Percentiles rank a stretch among this genome's conserved stretches.
These are phyloP conservation scores for Neogale vison DNA, from an alignment of 2,113 vertebrate species.

Conservation along the genomic window DNA sequence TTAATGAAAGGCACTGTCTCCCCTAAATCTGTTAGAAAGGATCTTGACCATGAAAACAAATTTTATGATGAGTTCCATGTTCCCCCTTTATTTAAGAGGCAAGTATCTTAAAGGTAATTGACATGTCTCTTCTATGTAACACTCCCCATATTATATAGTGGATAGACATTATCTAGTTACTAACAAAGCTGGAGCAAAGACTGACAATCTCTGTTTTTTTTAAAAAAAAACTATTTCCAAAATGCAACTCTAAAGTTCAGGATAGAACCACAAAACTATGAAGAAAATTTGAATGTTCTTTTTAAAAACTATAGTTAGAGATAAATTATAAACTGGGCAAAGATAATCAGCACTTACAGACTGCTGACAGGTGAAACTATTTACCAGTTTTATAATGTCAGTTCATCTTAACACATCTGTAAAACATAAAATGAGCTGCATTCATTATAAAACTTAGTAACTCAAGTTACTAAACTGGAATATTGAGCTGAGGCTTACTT, in stretches of 20 bases:
- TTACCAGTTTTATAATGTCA: not conserved
- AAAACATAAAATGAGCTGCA: not conserved
- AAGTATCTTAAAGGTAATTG: not conserved
- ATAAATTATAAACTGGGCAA: not conserved
- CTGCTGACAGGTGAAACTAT: not conserved
- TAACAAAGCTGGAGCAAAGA: not conserved
- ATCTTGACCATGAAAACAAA: not conserved
- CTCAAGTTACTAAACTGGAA: not conserved
- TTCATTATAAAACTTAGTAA: not conserved
- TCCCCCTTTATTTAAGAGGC: not conserved
- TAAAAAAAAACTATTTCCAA: not conserved
- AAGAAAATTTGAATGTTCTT: not conserved
- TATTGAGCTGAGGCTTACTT: not conserved
- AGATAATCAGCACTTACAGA: not conserved
- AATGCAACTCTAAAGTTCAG: not conserved
- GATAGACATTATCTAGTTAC: not conserved
- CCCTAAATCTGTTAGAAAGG: not conserved
- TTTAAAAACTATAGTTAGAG: not conserved
- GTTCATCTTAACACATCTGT: not conserved
- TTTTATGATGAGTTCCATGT: not conserved
- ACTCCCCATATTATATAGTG: not conserved
- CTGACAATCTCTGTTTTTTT: not conserved
- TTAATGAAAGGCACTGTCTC: not conserved
- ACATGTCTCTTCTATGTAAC: not conserved
- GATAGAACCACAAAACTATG: not conserved